These are phyloP conservation scores for Palloptera scutellata DNA, from an alignment of 2,888 invertebrate species.

Conservation along the genomic window DNA sequence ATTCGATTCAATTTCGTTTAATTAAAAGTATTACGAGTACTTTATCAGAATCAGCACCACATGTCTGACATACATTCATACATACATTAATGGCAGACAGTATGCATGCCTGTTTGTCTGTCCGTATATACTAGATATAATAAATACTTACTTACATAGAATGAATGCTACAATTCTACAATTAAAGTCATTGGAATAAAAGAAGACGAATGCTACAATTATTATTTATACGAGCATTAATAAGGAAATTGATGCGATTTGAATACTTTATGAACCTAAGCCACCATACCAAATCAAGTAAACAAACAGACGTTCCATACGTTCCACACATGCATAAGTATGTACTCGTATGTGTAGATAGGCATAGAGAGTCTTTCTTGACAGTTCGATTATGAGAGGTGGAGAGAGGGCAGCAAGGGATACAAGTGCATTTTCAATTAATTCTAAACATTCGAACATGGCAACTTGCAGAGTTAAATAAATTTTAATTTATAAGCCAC, in stretches of 20 bases:
- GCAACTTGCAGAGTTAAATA: too few relatives aligned
- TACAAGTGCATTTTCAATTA: too few relatives aligned
- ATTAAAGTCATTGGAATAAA: not conserved
- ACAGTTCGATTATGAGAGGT: too few relatives aligned
- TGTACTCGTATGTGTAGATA: too few relatives aligned
- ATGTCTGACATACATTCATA: not conserved
- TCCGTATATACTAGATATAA: not conserved
- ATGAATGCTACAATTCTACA: not conserved
- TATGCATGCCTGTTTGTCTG: slow-evolving; percentile 2
- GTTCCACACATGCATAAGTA: too few relatives aligned
- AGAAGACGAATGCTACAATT: not conserved
- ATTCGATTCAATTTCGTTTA: slow-evolving; percentile 38
- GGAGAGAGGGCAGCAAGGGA: too few relatives aligned
- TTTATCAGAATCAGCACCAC: too few relatives aligned
- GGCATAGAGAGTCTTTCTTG: too few relatives aligned
- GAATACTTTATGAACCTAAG: slow-evolving; percentile 1
- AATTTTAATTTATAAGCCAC: too few relatives aligned
- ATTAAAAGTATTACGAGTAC: slow-evolving; percentile 38
- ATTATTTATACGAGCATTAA: not conserved
- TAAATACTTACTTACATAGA: slow-evolving; percentile 6
- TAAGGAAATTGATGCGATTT: slow-evolving; percentile 4
- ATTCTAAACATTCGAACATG: too few relatives aligned
- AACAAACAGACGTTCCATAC: too few relatives aligned
- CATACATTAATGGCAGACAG: not conserved
- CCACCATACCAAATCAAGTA: too few relatives aligned